phyloP scores from a whole-genome alignment of 64 coral and sea anemone genomes.

The Montipora sp. region DNA sequence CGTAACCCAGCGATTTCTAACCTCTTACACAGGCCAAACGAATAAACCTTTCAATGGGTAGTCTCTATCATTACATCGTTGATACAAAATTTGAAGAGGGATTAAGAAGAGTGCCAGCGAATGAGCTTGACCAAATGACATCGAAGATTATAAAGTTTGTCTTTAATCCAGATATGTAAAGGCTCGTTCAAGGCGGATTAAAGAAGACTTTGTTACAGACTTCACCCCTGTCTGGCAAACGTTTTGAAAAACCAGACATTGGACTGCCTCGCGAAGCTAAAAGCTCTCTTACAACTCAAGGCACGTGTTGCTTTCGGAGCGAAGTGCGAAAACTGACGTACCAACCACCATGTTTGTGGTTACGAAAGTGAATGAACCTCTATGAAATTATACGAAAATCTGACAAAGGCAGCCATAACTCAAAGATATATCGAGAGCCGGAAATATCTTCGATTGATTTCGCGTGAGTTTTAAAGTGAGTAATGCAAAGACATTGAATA shows the following conservation, averaged over 20 bases:
- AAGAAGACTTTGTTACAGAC: neutral
- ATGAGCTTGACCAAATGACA: neutral
- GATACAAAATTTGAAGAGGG: neutral
- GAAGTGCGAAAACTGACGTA: neutral
- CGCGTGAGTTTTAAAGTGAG: constrained; percentile 13
- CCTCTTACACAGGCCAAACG: neutral
- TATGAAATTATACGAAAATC: no score
- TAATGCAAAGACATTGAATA: neutral
- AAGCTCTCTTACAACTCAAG: neutral
- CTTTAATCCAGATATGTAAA: no score
- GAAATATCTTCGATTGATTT: neutral
- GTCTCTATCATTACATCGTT: neutral
- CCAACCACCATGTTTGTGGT: neutral
- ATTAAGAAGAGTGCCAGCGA: neutral
- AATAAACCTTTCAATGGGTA: neutral
- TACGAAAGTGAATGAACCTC: neutral
- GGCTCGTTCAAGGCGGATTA: neutral
- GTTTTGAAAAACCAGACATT: neutral
- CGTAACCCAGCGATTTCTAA: neutral
- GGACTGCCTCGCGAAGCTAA: neutral
- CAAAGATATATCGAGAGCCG: neutral
- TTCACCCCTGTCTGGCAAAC: neutral
- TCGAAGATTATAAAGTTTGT: no score
- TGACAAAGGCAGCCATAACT: neutral
- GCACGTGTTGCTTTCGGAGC: neutral